Base-by-base conservation (phyloP, 37 sponge, comb jelly and placozoan genomes). In the Geodia barretti region DNA sequence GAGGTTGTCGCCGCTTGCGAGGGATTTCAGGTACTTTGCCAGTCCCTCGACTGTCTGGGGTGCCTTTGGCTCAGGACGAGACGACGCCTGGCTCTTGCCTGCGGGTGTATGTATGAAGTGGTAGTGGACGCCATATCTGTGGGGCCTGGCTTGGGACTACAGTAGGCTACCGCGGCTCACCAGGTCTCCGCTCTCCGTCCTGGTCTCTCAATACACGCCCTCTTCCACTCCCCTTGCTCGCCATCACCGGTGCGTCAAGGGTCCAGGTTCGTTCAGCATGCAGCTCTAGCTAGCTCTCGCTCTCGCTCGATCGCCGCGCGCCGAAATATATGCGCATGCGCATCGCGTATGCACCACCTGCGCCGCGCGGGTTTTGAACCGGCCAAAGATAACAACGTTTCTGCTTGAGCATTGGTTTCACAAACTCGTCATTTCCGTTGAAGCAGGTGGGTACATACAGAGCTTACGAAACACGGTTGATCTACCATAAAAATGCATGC, bases 1-100 rank as follows among this genome's bases (percentile, higher is more conserved):
- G n/a, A 93, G 14, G 39, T 93, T 89, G 0, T 41, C 32, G 4
- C 82, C 86, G 37, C 78, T 73, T 9, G 37, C 47, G 3, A 80
- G 42, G 28, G 65, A 42, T 60, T 43, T 39, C 11, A 80, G 73
- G 67, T 75, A 84, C 20, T 0, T 34, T 11, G 42, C 62, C 26
- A 84, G 66, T 23, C 75, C 82, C 20, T 70, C 64, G 0, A 88
- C 17, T 33, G 54, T 47, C 14, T 47, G 7, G 54, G 54, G 54
- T 7, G 54, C 54, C 54, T 47, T 47, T 47, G 54, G 11, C 54
- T 47, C 54, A 14, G 54, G 54, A 7, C 14, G 54, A 14, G 54
- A 47, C 54, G 54, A 47, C n/a, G n/a, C n/a, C 14, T 47, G 54
- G 54, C 54, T 47, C 14, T 47, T 47, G 11, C 54, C 54, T 47